Base-by-base conservation (phyloP, 2,888 invertebrate species). In the Amphipyra tragopoginis region DNA sequence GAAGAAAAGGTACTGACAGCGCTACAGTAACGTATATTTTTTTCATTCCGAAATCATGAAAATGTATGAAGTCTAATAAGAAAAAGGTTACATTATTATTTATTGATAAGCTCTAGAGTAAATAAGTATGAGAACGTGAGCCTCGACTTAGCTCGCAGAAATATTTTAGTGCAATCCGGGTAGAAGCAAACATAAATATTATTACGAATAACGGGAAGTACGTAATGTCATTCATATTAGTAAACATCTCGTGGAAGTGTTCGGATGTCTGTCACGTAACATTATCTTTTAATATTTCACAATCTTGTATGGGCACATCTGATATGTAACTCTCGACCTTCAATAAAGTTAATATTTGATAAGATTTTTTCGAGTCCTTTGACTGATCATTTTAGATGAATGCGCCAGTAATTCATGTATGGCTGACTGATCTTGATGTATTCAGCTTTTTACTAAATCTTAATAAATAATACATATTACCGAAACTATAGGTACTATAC, bases 271-370 rank as follows among this genome's bases (percentile, higher is more conserved):
- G 61, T 69, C 64, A 72, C 64, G 62, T 73, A 64, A 64, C 53
- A 54, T 65, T 71, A 69, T 68, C 60, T 71, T 79, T 72, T 71
- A 77, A 79, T 79, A 63, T 76, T 68, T 68, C 65, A 70, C 54
- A 63, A 72, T 60, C 60, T 72, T 54, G 54, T 66, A 59, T 10
- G 49, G 36, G 2, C 56, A 64, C 40, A 59, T 53, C 59, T 51
- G 40, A 47, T 42, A 55, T 59, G 61, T 42, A 21, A 8, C 48
- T 42, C 59, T 44, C 66, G 54, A 26, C 43, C 59, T 57, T 51
- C 59, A 29, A 13, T 15, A 34, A 47, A 59, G 43, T 59, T 65
- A 54, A 67, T 76, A 67, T 75, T 68, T 58, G 43, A 63, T 34
- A 15, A 51, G 43, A 45, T 62, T 65, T 49, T 53, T 65, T 56